A percentile compares a stretch with the other conserved stretches of the same genome.
phyloP scores from a whole-genome alignment of 2,888 invertebrate genomes.

The Drosophila subsilvestris region DNA sequence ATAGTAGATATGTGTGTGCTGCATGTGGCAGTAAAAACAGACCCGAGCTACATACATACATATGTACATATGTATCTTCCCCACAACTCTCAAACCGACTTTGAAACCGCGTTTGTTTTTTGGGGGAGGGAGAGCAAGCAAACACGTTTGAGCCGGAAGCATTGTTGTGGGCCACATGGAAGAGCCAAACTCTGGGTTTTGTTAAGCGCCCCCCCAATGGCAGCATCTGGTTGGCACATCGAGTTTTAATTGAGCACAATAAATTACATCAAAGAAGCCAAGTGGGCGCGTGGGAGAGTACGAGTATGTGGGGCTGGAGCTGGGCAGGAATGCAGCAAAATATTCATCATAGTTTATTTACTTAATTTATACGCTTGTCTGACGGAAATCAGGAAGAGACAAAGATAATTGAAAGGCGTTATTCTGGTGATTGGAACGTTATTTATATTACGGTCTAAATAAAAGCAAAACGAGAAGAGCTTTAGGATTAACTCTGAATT shows the following conservation, averaged over 20 bases:
- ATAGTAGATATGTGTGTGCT: neutral
- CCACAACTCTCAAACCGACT: constrained; percentile 44
- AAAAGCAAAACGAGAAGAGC: no score
- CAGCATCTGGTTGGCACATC: constrained; percentile 8
- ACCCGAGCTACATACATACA: neutral
- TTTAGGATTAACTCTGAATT: no score
- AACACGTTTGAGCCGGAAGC: constrained; percentile 37
- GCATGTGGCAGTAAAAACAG: constrained; percentile 10
- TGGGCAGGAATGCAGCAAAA: constrained; percentile 7
- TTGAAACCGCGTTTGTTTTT: constrained; percentile 28
- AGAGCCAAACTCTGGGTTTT: constrained; percentile 17
- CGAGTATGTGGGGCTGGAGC: neutral
- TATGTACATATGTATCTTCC: no score
- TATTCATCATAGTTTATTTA: constrained; percentile 20
- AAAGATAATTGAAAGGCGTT: neutral
- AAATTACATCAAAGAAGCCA: constrained; percentile 25
- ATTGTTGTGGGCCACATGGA: constrained; percentile 7
- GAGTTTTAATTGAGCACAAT: constrained; percentile 38
- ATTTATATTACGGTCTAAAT: neutral
- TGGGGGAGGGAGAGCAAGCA: neutral
- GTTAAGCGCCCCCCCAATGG: constrained; percentile 7
- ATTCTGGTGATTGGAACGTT: neutral
- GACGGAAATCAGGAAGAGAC: constrained; percentile 35
- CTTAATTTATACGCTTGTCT: constrained; percentile 31
- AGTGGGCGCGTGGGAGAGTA: constrained; percentile 13